Evolutionary conservation across 2,888 invertebrate species (phyloP).

Genomic region (Proisotoma minuta): DNA sequence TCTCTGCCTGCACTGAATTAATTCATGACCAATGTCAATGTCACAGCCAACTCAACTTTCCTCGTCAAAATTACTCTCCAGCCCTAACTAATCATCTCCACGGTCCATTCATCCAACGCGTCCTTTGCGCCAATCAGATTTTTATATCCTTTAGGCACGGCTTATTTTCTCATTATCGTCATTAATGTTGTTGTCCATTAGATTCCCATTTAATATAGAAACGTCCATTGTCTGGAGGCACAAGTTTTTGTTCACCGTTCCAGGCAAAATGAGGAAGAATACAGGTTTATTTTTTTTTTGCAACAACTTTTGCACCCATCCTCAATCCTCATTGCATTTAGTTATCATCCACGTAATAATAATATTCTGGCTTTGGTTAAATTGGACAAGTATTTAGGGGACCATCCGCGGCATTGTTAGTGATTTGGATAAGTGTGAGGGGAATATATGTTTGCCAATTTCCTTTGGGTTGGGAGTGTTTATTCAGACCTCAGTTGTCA

Average conservation of each 20-base stretch:
- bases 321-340: not conserved
- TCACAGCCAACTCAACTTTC: not conserved
- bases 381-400: not conserved
- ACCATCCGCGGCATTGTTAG: not conserved
- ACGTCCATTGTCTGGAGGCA: too few species aligned
- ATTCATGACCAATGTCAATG: conserved; percentile 6
- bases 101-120: too few species aligned
- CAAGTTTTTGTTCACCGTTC: not conserved
- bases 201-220: too few species aligned
- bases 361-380: not conserved
- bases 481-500: conserved; percentile 22
- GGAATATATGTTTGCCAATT: conserved; percentile 1
- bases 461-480: conserved; percentile 8
- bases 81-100: too few species aligned
- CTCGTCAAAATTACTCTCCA: too few species aligned
- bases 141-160: too few species aligned
- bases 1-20: not conserved
- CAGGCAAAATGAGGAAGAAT: conserved; percentile 4
- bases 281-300: conserved; percentile 3
- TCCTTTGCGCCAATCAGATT: too few species aligned
- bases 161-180: too few species aligned
- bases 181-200: too few species aligned
- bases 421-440: not conserved
- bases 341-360: not conserved
- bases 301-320: conserved; percentile 2